These are phyloP conservation scores for Panulirus ornatus DNA, from an alignment of 1,140 invertebrate species.

Conservation along the genomic window DNA sequence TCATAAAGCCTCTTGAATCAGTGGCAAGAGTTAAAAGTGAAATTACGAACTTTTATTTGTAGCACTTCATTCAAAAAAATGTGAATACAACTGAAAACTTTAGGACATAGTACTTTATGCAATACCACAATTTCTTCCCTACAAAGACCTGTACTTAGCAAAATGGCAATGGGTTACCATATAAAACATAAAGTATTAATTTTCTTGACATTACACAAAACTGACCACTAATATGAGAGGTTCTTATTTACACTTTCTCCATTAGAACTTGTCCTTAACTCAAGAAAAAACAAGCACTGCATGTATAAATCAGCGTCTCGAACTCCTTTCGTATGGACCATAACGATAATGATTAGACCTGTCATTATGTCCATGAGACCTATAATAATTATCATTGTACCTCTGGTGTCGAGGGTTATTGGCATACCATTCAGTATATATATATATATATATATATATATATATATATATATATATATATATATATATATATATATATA, in stretches of 20 bases:
- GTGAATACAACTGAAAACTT: background rate
- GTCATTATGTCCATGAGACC: background rate
- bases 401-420: slow-evolving; percentile 10
- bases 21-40: no score
- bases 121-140: no score
- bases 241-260: background rate
- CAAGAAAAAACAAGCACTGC: background rate
- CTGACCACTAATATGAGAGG: background rate
- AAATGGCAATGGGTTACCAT: no score
- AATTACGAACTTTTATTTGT: background rate
- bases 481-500: no score
- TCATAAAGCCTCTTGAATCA: background rate
- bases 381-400: background rate
- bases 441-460: background rate
- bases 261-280: background rate
- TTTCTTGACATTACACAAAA: background rate
- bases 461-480: no score
- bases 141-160: no score
- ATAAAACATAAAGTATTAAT: background rate
- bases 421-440: slow-evolving; percentile 3
- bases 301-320: slow-evolving; percentile 25
- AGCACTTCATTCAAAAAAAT: background rate
- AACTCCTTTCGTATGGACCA: slow-evolving; percentile 22
- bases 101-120: background rate
- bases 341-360: slow-evolving; percentile 21